A percentile compares a stretch with the other conserved stretches of the same genome.
phyloP scores from a whole-genome alignment of 2,797 vertebrate species.

The Poliocrania exsul region DNA sequence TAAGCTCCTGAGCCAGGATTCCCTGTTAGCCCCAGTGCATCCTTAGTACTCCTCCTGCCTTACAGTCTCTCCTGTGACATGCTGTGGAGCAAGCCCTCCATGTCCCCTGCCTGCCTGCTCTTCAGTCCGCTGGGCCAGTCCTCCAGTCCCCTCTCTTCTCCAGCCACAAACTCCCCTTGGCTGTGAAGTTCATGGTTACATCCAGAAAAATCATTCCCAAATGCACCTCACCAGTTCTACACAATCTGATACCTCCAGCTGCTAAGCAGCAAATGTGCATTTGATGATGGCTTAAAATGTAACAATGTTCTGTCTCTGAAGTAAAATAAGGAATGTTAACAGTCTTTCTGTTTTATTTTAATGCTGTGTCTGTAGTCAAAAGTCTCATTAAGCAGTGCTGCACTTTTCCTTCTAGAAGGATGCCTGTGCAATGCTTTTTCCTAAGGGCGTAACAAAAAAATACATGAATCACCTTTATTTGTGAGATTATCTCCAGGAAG shows the following conservation, averaged over 20 bases:
- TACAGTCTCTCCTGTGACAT: fast-evolving
- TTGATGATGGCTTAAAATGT: background rate
- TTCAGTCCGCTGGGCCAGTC: background rate
- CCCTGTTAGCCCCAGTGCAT: background rate
- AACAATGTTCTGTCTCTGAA: background rate
- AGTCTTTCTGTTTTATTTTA: constrained; percentile 15
- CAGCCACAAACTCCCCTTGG: background rate
- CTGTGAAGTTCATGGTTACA: background rate
- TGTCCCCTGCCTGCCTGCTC: background rate
- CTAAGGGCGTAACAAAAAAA: background rate
- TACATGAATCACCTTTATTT: background rate
- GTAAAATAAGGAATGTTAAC: background rate
- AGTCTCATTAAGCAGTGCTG: constrained; percentile 17
- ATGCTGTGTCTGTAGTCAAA: constrained; percentile 6
- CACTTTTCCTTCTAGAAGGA: background rate
- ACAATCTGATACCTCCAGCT: background rate
- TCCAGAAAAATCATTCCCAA: background rate
- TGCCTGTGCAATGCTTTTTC: background rate
- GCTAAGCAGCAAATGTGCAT: constrained; percentile 15
- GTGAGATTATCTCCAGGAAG: background rate
- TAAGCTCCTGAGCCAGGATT: background rate
- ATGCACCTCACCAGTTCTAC: background rate
- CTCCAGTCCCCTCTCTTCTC: background rate
- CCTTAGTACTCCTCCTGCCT: background rate
- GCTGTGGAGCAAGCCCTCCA: background rate